phyloP scores from a whole-genome alignment of 2,888 invertebrate species.

The Iphiclides podalirius region DNA sequence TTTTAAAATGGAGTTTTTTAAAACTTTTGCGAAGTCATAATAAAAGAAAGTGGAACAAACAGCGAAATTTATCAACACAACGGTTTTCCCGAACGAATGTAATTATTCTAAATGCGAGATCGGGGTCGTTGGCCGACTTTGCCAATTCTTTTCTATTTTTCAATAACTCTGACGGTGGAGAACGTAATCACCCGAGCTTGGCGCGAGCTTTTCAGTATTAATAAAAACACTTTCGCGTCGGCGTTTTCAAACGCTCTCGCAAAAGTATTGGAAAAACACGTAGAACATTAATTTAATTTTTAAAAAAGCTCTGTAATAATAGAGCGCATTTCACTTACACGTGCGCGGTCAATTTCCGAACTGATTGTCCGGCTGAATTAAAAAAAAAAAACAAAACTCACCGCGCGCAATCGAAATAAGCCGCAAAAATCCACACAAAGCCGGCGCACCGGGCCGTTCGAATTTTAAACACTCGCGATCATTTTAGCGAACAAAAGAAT shows the following conservation, averaged over 20 bases:
- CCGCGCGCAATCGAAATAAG: constrained; percentile 15
- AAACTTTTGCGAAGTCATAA: background rate
- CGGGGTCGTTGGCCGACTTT: constrained; percentile 20
- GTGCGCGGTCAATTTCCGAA: constrained; percentile 1
- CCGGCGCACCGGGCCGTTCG: constrained; percentile 8
- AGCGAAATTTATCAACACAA: constrained; percentile 10
- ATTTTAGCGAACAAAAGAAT: constrained; percentile 37
- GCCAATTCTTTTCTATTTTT: constrained; percentile 21
- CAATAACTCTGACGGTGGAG: constrained; percentile 13
- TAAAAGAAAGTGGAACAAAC: constrained; percentile 12
- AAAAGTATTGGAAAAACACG: background rate
- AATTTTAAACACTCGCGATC: constrained; percentile 29
- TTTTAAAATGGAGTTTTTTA: no score
- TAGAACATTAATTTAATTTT: background rate
- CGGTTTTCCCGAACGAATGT: constrained; percentile 10
- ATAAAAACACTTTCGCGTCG: constrained; percentile 1
- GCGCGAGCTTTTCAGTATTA: constrained; percentile 2
- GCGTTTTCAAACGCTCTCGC: background rate
- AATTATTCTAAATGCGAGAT: constrained; percentile 19
- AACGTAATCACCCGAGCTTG: background rate
- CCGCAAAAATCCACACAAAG: constrained; percentile 21
- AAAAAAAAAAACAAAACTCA: constrained; percentile 16
- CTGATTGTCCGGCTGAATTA: background rate
- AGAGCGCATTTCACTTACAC: constrained; percentile 5
- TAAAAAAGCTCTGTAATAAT: background rate